These are phyloP conservation scores for Crotalus tigris DNA, from an alignment of 2,113 vertebrate species.

Conservation along the genomic window DNA sequence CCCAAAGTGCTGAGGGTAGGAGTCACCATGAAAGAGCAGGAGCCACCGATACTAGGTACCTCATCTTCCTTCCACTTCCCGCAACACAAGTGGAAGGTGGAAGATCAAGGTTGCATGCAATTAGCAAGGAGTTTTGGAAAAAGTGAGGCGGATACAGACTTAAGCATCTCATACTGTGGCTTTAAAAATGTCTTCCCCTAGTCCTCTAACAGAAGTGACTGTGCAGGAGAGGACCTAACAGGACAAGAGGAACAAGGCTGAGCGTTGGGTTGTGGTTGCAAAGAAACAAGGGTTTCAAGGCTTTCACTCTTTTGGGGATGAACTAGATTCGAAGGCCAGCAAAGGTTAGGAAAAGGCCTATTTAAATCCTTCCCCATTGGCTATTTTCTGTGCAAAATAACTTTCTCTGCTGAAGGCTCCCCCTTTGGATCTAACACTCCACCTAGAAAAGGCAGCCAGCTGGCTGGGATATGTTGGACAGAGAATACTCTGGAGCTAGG, in stretches of 20 bases:
- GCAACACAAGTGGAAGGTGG: background rate
- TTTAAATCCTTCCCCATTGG: background rate
- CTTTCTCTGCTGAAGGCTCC: too few relatives aligned
- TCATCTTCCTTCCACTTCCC: conserved; percentile 13
- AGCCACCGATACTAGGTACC: background rate
- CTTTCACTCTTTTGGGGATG: background rate
- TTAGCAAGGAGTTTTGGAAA: conserved; percentile 5
- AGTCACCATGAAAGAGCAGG: conserved; percentile 6
- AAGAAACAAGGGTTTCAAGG: background rate
- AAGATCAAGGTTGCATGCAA: conserved; percentile 51
- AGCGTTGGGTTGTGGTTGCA: background rate
- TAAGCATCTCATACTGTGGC: background rate
- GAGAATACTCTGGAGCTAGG: background rate
- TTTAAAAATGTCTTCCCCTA: background rate
- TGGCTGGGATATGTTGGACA: background rate
- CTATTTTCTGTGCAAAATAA: background rate
- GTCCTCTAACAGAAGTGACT: background rate
- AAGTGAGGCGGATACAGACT: background rate
- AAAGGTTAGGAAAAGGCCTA: background rate
- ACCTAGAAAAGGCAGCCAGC: background rate
- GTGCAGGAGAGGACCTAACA: background rate
- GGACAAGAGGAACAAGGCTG: background rate
- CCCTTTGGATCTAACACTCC: background rate
- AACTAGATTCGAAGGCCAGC: background rate
- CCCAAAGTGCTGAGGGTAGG: fast-evolving